Percentiles rank a stretch among this genome's conserved stretches.
These are phyloP conservation scores for Pseudolycoriella hygida DNA, from an alignment of 2,888 invertebrate species.

Conservation along the genomic window DNA sequence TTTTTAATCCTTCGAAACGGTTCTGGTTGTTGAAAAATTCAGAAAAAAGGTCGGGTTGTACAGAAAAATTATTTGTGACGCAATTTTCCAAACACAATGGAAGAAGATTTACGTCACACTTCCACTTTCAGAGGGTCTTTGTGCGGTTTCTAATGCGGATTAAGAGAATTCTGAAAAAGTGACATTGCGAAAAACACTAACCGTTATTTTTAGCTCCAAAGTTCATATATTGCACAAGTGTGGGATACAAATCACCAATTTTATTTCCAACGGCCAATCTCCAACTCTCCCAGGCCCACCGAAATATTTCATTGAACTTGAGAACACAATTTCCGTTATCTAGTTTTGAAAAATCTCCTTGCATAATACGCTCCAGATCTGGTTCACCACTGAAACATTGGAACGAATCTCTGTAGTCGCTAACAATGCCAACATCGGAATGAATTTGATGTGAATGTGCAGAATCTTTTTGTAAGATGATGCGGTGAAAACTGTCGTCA, in stretches of 20 bases:
- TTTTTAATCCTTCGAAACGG: no score
- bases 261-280: constrained; percentile 39
- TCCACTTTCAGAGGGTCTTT: no score
- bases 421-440: background rate
- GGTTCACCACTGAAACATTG: constrained; percentile 43
- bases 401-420: constrained; percentile 2
- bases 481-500: background rate
- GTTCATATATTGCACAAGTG: constrained; percentile 40
- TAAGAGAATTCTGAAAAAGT: no score
- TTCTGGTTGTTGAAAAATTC: no score
- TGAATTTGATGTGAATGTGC: constrained; percentile 10
- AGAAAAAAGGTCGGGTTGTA: no score
- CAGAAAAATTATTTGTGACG: no score
- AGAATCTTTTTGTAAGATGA: background rate
- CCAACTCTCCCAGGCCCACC: constrained; percentile 50
- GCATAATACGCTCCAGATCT: constrained; percentile 42
- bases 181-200: no score
- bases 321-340: constrained; percentile 13
- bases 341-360: constrained; percentile 19
- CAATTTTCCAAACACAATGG: no score
- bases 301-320: constrained; percentile 28
- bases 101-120: no score
- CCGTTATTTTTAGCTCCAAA: constrained; percentile 43
- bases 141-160: no score
- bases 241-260: constrained; percentile 35